A percentile compares a stretch with the other conserved stretches of the same genome.
Conservation (phyloP, 2,113 vertebrate genomes). For the Atrichornis clamosus region DNA sequence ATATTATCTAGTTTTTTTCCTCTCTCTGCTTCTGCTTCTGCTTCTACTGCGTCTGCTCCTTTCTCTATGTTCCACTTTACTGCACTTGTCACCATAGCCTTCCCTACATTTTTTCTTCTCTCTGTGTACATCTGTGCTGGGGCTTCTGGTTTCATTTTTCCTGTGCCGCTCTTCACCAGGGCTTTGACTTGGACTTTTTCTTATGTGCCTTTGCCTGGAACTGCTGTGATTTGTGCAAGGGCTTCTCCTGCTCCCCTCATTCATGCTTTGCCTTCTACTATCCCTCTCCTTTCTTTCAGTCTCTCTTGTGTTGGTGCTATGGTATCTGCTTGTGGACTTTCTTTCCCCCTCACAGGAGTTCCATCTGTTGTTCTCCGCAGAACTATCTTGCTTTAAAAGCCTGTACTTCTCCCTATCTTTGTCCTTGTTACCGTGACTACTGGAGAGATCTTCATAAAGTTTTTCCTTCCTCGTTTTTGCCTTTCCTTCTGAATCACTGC, state of each 20-base stretch:
- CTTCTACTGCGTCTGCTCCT: constrained; percentile 58
- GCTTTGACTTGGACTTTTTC: constrained; percentile 61
- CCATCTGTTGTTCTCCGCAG: constrained; percentile 57
- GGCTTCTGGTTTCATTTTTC: constrained; percentile 36
- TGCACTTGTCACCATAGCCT: not conserved
- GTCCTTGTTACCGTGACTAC: constrained; percentile 68
- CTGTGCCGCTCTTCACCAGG: not conserved
- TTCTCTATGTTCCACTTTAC: constrained; percentile 3
- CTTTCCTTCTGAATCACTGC: constrained; percentile 73
- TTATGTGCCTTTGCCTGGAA: constrained; percentile 61
- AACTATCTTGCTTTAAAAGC: constrained; percentile 58
- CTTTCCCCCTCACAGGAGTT: constrained; percentile 63
- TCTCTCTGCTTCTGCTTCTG: constrained; percentile 73
- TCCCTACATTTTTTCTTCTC: constrained; percentile 1
- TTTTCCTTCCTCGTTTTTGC: constrained; percentile 73
- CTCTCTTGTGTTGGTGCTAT: constrained; percentile 50
- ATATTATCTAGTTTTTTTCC: constrained; percentile 41
- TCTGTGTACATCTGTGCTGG: not conserved
- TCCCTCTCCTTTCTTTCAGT: constrained; percentile 48
- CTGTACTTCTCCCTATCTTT: constrained; percentile 56
- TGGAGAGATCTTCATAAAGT: constrained; percentile 62
- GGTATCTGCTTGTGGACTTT: constrained; percentile 70
- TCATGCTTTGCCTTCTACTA: constrained; percentile 68
- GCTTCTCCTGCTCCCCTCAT: constrained; percentile 49
- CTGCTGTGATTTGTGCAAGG: constrained; percentile 37